Percentiles rank a stretch among this genome's conserved stretches.
These are phyloP conservation scores for Thinocorus orbignyianus DNA, from an alignment of 2,113 vertebrate genomes.

Conservation along the genomic window DNA sequence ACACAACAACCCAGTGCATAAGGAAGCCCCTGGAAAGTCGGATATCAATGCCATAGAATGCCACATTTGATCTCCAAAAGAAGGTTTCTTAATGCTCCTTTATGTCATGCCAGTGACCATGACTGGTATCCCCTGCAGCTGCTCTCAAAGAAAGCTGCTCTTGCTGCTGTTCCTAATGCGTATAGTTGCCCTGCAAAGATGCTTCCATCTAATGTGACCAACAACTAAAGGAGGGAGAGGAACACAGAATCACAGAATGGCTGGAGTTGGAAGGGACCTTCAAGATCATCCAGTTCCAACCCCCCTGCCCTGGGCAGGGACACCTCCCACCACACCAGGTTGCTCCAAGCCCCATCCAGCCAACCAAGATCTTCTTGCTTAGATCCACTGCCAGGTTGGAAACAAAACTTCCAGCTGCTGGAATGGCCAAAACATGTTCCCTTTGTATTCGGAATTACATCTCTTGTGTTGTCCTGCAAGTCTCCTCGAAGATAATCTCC, in stretches of 20 bases:
- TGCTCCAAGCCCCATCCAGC: no score
- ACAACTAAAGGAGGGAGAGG: background rate
- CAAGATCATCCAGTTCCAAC: no score
- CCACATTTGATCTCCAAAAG: background rate
- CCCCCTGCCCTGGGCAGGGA: no score
- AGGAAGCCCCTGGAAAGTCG: background rate
- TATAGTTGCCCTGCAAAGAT: background rate
- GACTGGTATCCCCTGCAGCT: background rate
- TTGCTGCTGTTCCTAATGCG: background rate
- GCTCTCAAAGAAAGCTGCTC: background rate
- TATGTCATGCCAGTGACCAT: background rate
- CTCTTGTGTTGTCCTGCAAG: background rate
- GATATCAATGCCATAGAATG: background rate
- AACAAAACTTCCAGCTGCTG: background rate
- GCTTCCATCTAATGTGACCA: background rate
- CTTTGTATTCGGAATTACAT: background rate
- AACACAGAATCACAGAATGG: no score
- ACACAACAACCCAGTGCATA: background rate
- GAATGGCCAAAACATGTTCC: background rate
- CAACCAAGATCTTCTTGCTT: background rate
- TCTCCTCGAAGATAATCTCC: background rate
- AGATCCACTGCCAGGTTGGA: conserved; percentile 18
- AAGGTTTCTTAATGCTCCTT: background rate
- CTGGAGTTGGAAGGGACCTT: no score
- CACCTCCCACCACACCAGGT: no score